Evolutionary conservation across 2,797 vertebrate genomes (phyloP).

Genomic region (Melanotaenia parkinsoni): DNA sequence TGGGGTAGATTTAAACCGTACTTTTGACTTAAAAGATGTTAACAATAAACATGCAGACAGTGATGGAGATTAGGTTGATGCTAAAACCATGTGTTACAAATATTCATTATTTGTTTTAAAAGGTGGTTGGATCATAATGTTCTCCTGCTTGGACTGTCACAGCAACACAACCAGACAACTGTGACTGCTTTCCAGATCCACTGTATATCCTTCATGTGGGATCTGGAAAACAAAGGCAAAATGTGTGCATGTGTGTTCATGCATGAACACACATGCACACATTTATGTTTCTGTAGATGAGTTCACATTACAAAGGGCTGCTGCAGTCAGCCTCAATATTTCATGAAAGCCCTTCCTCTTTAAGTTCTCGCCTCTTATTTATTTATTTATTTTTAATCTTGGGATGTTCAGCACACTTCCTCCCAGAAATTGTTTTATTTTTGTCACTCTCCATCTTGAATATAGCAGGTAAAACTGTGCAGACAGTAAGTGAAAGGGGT

Average conservation of each 20-base stretch:
- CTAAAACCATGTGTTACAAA: background rate
- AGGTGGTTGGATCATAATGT: background rate
- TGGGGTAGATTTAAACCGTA: too few relatives aligned
- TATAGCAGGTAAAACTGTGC: constrained; percentile 18
- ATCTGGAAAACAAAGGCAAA: background rate
- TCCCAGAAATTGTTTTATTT: constrained; percentile 40
- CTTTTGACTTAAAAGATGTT: too few relatives aligned
- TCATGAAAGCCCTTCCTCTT: constrained; percentile 60
- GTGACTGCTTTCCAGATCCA: background rate
- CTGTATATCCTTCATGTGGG: constrained; percentile 1
- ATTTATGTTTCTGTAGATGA: constrained; percentile 28
- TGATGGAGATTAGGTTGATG: too few relatives aligned
- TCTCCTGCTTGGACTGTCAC: background rate
- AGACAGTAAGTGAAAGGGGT: constrained; percentile 33
- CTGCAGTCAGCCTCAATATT: constrained; percentile 65
- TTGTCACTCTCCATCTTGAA: constrained; percentile 40
- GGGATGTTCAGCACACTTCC: constrained; percentile 52
- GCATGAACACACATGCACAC: constrained; percentile 8
- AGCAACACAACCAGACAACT: background rate
- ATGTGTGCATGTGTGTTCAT: background rate
- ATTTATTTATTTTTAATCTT: constrained; percentile 28
- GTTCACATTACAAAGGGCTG: constrained; percentile 44
- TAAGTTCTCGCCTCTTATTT: constrained; percentile 28
- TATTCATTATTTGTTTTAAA: background rate
- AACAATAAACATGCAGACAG: background rate